These are phyloP conservation scores for Buphagus erythrorhynchus DNA, from an alignment of 2,797 vertebrate species.

Conservation along the genomic window DNA sequence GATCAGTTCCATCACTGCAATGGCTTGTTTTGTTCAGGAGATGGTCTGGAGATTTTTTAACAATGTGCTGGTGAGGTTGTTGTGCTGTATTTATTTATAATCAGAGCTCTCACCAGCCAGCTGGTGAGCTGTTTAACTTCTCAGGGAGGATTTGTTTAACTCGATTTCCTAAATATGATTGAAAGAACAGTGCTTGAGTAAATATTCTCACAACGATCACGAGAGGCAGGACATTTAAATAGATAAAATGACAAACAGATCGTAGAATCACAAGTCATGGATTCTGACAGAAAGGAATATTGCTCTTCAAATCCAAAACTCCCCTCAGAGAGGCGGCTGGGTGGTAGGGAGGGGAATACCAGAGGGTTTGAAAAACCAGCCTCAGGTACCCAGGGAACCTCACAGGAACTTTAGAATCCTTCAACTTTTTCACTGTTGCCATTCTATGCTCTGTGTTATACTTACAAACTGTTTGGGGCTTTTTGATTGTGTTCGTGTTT, in stretches of 20 bases:
- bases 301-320: rapidly evolving
- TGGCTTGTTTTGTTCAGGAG: not conserved
- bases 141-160: not conserved
- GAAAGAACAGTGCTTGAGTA: not conserved
- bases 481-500: not conserved
- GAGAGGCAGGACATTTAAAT: not conserved
- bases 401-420: not conserved
- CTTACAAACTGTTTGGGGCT: not conserved
- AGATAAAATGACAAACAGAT: not conserved
- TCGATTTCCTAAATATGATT: not conserved
- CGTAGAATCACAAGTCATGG: not conserved
- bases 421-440: not conserved
- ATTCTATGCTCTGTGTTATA: rapidly evolving
- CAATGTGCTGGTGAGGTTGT: not conserved
- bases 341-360: not conserved
- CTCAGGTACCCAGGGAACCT: not conserved
- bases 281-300: not conserved
- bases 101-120: not conserved
- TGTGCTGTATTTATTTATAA: not conserved
- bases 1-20: not conserved
- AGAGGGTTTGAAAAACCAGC: not conserved
- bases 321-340: rapidly evolving
- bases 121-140: not conserved
- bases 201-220: not conserved
- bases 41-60: not conserved